Percentiles rank a stretch among this genome's conserved stretches.
phyloP scores from a whole-genome alignment of 1,140 invertebrate genomes.

The Semibalanus balanoides region DNA sequence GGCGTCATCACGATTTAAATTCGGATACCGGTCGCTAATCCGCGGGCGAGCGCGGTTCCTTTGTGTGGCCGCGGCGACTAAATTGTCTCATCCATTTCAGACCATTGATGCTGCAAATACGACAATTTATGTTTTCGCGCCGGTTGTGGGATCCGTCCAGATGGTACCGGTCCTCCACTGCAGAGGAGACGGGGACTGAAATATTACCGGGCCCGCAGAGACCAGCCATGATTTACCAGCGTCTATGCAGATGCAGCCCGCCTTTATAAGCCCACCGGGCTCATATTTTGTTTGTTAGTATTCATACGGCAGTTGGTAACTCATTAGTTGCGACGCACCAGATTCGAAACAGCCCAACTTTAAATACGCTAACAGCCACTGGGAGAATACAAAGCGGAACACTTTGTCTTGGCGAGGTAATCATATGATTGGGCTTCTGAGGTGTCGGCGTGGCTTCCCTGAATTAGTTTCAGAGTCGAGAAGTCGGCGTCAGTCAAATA shows the following conservation, averaged over 20 bases:
- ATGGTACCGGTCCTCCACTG: not conserved
- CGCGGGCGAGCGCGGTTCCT: not conserved
- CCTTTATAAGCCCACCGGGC: not conserved
- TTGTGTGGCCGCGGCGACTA: not conserved
- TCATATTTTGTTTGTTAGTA: constrained; percentile 3
- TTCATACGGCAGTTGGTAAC: not conserved
- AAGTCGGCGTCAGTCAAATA: too few species aligned
- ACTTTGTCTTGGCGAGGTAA: not conserved
- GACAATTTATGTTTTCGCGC: not conserved
- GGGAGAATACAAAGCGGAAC: not conserved
- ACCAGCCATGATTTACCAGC: not conserved
- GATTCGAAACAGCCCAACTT: not conserved
- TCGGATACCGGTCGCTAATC: not conserved
- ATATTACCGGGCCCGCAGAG: not conserved
- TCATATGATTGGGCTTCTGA: not conserved
- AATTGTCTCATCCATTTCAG: not conserved
- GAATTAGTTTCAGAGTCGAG: too few species aligned
- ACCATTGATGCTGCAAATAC: not conserved
- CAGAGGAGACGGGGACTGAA: not conserved
- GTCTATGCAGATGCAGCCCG: not conserved
- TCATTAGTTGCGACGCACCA: not conserved
- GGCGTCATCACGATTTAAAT: not conserved
- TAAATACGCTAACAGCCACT: not conserved
- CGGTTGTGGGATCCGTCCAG: not conserved
- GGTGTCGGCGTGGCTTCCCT: too few species aligned